Evolutionary conservation across 1,140 invertebrate genomes (phyloP), one percentile per base, ranked within the genome.

Genomic region (Choristoneura fumiferana): DNA sequence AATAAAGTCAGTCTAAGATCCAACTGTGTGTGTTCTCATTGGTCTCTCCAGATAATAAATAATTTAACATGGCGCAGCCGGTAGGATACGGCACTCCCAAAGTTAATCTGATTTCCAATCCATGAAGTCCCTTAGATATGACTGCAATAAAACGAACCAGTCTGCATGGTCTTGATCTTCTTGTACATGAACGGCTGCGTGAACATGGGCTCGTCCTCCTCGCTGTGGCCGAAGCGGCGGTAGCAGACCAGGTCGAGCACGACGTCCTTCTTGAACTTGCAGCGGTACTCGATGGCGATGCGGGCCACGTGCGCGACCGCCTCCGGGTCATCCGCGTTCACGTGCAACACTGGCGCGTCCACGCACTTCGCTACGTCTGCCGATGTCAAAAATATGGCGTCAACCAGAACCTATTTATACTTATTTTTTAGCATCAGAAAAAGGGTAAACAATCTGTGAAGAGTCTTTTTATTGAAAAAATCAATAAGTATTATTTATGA

Each of bases 101-200:
- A n/a, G n/a, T n/a, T n/a, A n/a, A n/a, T n/a, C n/a, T n/a, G n/a
- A n/a, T n/a, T n/a, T n/a, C n/a, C n/a, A n/a, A n/a, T n/a, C n/a
- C n/a, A n/a, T n/a, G n/a, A n/a, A n/a, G n/a, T n/a, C n/a, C n/a
- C n/a, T n/a, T n/a, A n/a, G n/a, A n/a, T n/a, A n/a, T n/a, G n/a
- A n/a, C n/a, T n/a, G n/a, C n/a, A n/a, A n/a, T n/a, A n/a, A 49
- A 10, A 54, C 61, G 55, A 12, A 63, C 93, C 91, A 10, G 93
- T 92, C 53, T 92, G 92, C 29, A 92, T 91, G 40, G 91, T 91
- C 9, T 89, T 88, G 43, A 98, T 98, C 68, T 94, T 94, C 70
- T 95, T 95, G 87, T 98, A 98, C 97, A 98, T 98, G 6, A 97
- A 89, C 0, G 97, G 97, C 75, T 98, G 96, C 10, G 97, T 98